Conservation (phyloP, 2,888 invertebrate species). For the Pyrrhosoma nymphula region DNA sequence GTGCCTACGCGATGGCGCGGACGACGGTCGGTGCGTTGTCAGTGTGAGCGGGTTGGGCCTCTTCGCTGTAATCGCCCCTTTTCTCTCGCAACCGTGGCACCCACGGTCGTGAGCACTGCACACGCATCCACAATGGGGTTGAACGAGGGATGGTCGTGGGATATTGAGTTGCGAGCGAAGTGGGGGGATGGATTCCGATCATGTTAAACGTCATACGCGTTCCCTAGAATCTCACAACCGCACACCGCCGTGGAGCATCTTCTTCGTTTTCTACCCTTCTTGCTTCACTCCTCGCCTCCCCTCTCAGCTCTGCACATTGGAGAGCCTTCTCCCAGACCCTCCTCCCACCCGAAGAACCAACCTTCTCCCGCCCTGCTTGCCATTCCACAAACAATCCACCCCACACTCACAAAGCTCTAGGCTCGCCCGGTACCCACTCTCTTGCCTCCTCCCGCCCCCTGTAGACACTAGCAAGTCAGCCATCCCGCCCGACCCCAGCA, state of each 20-base stretch:
- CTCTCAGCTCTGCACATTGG: no score
- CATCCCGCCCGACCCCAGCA: neutral
- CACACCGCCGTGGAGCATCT: neutral
- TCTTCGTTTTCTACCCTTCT: neutral
- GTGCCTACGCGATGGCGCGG: no score
- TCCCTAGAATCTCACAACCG: neutral
- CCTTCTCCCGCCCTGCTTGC: neutral
- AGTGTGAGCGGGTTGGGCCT: no score
- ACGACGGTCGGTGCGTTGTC: no score
- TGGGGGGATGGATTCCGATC: neutral
- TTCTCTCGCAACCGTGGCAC: neutral
- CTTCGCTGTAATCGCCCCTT: neutral
- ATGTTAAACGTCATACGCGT: neutral
- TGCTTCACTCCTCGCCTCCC: no score
- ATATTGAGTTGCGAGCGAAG: no score
- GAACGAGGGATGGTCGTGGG: neutral
- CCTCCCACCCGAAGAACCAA: neutral
- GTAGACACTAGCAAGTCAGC: neutral
- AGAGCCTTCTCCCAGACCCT: neutral
- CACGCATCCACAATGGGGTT: neutral
- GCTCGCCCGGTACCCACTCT: neutral
- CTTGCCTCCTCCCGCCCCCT: neutral
- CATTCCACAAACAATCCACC: neutral
- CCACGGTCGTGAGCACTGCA: neutral
- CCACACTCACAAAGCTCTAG: neutral